These are phyloP conservation scores for Sepiola atlantica DNA, from an alignment of 2,888 invertebrate genomes.

Conservation along the genomic window DNA sequence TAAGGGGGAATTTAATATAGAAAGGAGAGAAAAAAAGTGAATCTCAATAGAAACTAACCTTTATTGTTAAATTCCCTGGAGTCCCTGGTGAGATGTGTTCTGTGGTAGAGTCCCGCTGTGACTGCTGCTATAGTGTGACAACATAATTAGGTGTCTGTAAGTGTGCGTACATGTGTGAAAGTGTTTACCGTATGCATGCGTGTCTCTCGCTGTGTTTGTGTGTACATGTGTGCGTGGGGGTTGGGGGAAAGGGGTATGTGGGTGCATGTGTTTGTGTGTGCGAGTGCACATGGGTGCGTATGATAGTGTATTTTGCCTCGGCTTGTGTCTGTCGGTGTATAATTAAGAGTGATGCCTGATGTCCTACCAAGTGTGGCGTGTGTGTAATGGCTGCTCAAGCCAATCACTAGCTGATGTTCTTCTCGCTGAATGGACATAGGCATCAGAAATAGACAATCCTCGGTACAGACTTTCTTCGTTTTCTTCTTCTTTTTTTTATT, in stretches of 20 bases:
- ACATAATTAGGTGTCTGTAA: constrained; percentile 32
- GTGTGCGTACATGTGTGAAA: constrained; percentile 21
- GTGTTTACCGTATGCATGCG: not conserved
- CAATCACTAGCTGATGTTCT: constrained; percentile 32
- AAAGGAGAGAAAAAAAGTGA: not conserved
- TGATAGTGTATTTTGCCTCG: not conserved
- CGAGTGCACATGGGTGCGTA: not conserved
- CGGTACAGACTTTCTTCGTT: not conserved
- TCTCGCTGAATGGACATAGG: constrained; percentile 20
- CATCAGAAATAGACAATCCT: not conserved
- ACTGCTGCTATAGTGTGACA: constrained; percentile 32
- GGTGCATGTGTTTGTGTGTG: not conserved
- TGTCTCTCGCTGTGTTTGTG: not conserved
- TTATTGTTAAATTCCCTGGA: constrained; percentile 9
- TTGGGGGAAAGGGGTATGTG: not conserved
- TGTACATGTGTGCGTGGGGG: not conserved
- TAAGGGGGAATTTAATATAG: not conserved
- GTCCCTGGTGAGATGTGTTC: constrained; percentile 32
- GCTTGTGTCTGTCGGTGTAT: constrained; percentile 12
- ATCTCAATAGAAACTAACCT: not conserved
- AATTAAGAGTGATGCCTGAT: constrained; percentile 22
- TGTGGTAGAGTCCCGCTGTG: constrained; percentile 32
- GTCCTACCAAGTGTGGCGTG: constrained; percentile 32
- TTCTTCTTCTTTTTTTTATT: not conserved
- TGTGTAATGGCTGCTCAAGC: constrained; percentile 14